Base-by-base conservation (phyloP, 2,888 invertebrate species). In the Taphrorychus bicolor region DNA sequence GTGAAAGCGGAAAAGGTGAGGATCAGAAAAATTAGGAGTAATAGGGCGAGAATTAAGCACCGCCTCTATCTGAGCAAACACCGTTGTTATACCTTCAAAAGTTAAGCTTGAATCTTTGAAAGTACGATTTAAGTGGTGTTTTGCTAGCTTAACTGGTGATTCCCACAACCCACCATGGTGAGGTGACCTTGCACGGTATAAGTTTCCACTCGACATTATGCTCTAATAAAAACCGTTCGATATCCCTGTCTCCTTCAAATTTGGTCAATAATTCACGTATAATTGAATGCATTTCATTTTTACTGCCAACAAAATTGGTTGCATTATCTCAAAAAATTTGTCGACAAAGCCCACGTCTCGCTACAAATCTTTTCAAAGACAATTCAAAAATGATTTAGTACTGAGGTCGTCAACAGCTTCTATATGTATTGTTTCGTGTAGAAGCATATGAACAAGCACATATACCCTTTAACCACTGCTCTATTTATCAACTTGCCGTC, bases 21-120 rank as follows among this genome's bases (percentile, higher is more conserved):
- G 76, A 59, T 76, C 75, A 51, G 60, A 59, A 40, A 72, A 74
- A 2, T 76, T 16, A 1, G 76, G 71, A 5, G 59, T 65, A 1
- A 79, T 60, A 4, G 77, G 78, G 11, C 77, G 62, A 0, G 76
- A 78, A 65, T 78, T 79, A n/a, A 78, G 56, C 24, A 73, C 70
- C 0, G 75, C 73, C 58, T 79, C 77, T 11, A 45, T 14, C 14
- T 45, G 45, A 11, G 45, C 11, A 5, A 45, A 14, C 16, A 45
- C 5, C 5, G 45, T 45, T 5, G 5, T 5, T 14, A 45, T n/a
- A 14, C 14, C 45, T 14, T 53, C 23, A 53, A 53, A 53, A 11
- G 14, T 23, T 9, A 53, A 23, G 5, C 3, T 53, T 22, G 4
- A 23, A 53, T 53, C 23, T n/a, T 19, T 19, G 3, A 53, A n/a